A percentile compares a stretch with the other conserved stretches of the same genome.
phyloP scores from a whole-genome alignment of 2,888 invertebrate genomes.

The Nowickia ferox region DNA sequence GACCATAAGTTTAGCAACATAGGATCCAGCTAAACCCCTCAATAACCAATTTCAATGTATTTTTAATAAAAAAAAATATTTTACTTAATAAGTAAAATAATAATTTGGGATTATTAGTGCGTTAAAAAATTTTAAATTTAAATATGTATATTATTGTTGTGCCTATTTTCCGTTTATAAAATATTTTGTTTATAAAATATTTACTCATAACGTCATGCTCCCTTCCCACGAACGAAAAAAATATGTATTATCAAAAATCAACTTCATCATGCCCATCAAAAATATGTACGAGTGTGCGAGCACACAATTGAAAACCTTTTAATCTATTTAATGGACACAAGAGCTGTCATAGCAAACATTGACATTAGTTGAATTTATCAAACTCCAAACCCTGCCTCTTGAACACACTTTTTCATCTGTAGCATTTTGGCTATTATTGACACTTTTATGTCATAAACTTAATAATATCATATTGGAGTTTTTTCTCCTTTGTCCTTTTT shows the following conservation, averaged over 20 bases:
- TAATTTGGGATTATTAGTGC: too few relatives aligned
- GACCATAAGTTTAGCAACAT: too few relatives aligned
- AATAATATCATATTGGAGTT: constrained; percentile 14
- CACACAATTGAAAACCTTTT: constrained; percentile 61
- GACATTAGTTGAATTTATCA: constrained; percentile 55
- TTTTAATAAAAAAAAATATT: too few relatives aligned
- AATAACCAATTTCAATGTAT: too few relatives aligned
- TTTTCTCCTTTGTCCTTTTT: not conserved
- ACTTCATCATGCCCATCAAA: constrained; percentile 7
- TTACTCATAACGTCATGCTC: constrained; percentile 43
- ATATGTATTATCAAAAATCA: not conserved
- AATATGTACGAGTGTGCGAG: not conserved
- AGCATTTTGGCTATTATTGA: constrained; percentile 5
- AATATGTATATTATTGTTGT: constrained; percentile 50
- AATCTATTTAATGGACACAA: constrained; percentile 62
- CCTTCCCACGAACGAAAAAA: not conserved
- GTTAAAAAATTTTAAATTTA: too few relatives aligned
- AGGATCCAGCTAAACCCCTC: too few relatives aligned
- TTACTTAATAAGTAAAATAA: too few relatives aligned
- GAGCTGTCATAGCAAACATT: constrained; percentile 59
- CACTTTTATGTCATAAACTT: constrained; percentile 46
- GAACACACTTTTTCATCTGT: not conserved
- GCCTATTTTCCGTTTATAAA: constrained; percentile 61
- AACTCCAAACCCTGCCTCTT: constrained; percentile 1
- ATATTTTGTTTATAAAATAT: constrained; percentile 73